Evolutionary conservation across 2,797 vertebrate genomes (phyloP).

Genomic region (Hippopotamyrus pictus): DNA sequence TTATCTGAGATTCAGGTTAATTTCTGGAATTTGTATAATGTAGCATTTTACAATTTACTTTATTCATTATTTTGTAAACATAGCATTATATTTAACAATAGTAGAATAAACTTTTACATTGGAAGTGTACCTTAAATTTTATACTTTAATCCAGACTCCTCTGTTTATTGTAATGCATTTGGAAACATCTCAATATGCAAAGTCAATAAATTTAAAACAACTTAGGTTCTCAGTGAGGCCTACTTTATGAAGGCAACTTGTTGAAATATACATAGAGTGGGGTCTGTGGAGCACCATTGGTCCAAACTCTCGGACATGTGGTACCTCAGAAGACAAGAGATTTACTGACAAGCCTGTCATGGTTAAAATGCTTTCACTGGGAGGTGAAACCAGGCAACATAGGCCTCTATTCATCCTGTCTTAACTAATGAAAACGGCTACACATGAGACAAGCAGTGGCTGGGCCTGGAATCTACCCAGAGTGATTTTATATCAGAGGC

Average conservation of each 20-base stretch:
- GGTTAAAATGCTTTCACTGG: constrained; percentile 53
- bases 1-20: neutral
- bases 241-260: constrained; percentile 3
- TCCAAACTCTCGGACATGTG: constrained; percentile 31
- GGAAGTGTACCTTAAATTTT: neutral
- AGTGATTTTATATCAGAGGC: constrained; percentile 45
- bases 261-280: constrained; percentile 12
- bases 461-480: constrained; percentile 49
- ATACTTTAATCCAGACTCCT: neutral
- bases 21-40: neutral
- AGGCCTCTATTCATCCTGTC: constrained; percentile 68
- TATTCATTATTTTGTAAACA: neutral
- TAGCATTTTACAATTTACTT: neutral
- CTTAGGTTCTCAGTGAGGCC: neutral
- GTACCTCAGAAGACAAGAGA: constrained; percentile 39
- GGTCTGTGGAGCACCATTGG: constrained; percentile 5
- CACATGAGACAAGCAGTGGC: constrained; percentile 53
- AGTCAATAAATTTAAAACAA: neutral
- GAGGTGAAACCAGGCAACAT: constrained; percentile 52
- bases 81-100: neutral
- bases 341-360: constrained; percentile 58
- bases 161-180: constrained; percentile 7
- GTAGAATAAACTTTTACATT: neutral
- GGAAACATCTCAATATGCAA: constrained; percentile 3
- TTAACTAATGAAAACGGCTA: constrained; percentile 61